These are phyloP conservation scores for Acleris literana DNA, from an alignment of 2,888 invertebrate genomes.

Conservation along the genomic window DNA sequence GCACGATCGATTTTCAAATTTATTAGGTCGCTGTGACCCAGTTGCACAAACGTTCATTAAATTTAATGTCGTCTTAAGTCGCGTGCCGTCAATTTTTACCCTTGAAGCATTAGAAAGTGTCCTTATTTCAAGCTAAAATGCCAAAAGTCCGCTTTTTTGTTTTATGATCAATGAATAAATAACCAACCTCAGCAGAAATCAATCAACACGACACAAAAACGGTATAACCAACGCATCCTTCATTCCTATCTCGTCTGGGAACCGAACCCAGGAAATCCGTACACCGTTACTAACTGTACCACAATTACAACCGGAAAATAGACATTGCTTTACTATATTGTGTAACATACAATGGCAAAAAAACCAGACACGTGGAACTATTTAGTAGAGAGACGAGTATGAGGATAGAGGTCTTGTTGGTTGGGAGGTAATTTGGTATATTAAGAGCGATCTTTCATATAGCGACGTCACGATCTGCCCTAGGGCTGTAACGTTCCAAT, in stretches of 20 bases:
- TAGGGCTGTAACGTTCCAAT: slow-evolving; percentile 69
- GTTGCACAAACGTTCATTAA: too few relatives aligned
- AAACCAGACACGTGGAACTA: slow-evolving; percentile 4
- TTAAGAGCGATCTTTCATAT: slow-evolving; percentile 77
- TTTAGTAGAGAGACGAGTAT: slow-evolving; percentile 5
- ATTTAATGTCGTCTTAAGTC: too few relatives aligned
- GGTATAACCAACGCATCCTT: slow-evolving; percentile 10
- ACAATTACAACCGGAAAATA: slow-evolving; percentile 70
- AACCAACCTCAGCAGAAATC: slow-evolving; percentile 6
- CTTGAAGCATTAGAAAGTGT: too few relatives aligned
- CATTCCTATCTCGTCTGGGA: slow-evolving; percentile 67
- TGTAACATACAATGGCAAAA: slow-evolving; percentile 45
- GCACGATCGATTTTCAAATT: slow-evolving; percentile 10
- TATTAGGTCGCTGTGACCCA: background rate
- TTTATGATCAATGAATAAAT: background rate
- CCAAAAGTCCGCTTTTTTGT: too few relatives aligned
- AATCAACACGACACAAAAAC: slow-evolving; percentile 8
- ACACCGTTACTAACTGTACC: slow-evolving; percentile 59
- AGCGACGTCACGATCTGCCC: slow-evolving; percentile 73
- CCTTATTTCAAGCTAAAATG: too few relatives aligned
- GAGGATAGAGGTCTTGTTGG: slow-evolving; percentile 44
- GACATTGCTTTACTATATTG: slow-evolving; percentile 74
- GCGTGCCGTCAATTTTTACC: too few relatives aligned
- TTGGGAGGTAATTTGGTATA: slow-evolving; percentile 43
- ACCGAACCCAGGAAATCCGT: slow-evolving; percentile 75